Evolutionary conservation across 2,113 vertebrate species (phyloP).

Genomic region (Noturus placidus): DNA sequence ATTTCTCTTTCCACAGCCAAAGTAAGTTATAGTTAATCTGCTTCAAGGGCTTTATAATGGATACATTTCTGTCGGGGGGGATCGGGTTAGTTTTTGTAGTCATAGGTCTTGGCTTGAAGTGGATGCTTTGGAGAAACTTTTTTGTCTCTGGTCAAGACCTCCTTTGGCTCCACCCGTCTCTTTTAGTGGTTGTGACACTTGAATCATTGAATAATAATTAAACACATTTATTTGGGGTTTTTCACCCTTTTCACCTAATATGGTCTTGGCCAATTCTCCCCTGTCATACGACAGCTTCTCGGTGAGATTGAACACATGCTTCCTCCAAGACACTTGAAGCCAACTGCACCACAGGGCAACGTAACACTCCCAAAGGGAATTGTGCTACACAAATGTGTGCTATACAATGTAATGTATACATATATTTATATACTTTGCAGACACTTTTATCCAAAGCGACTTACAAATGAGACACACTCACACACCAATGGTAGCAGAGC

Average conservation of each 20-base stretch:
- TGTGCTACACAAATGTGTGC: no score
- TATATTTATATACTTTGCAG: no score
- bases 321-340: not conserved
- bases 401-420: no score
- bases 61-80: not conserved
- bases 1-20: not conserved
- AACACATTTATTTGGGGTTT: not conserved
- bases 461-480: no score
- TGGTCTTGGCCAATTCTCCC: not conserved
- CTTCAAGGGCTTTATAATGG: slow-evolving; percentile 5
- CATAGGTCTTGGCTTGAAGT: not conserved
- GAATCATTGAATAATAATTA: not conserved
- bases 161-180: not conserved
- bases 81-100: not conserved
- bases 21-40: slow-evolving; percentile 3
- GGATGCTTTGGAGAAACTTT: not conserved
- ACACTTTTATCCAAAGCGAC: no score
- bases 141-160: not conserved
- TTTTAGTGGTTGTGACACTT: not conserved
- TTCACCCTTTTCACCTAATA: not conserved
- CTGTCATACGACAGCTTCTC: not conserved
- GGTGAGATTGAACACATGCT: not conserved
- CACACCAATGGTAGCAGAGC: no score
- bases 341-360: not conserved
- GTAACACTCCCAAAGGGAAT: not conserved